Evolutionary conservation across 1,140 invertebrate species (phyloP), one percentile per base, ranked within the genome.

Genomic region (Orchesella cincta): DNA sequence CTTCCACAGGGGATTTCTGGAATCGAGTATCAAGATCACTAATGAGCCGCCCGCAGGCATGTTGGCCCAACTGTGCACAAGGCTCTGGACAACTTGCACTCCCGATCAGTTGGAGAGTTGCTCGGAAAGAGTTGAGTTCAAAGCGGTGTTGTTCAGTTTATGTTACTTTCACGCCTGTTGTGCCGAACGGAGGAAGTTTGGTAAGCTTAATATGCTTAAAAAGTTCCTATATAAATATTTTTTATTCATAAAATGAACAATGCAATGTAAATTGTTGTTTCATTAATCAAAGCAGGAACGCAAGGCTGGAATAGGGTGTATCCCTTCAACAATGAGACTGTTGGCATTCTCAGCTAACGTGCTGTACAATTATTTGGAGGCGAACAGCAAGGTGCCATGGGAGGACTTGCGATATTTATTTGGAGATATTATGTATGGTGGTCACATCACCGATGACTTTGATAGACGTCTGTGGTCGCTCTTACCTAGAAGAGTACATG

Each of bases 111-210:
- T 98, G 26, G 96, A 98, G 85, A 94, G 95, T 90, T 98, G 95
- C 83, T 91, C 93, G 33, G 95, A 97, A 85, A 95, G 98, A 87
- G 92, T 93, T 0, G 95, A 97, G 86, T 98, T 98, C 83, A 98
- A 98, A 88, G 92, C 93, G 0, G 95, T 98, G 78, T 86, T 98
- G 8, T 98, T 98, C 85, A 91, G 94, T 0, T 87, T 98, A 0
- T 98, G 96, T 83, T 98, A 98, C 83, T 98, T 98, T 85, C 97
- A 98, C 84, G 96, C 96, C 23, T 96, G 98, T 0, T 95, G 98
- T 0, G 94, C 95, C 0, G 96, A 98, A 85, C 88, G 97, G 73
- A 88, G 95, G 33, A 98, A 98, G 87, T 98, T 98, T 85, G 96
- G 96, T n/a, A n/a, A n/a, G n/a, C n/a, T n/a, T n/a, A n/a, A n/a